Base-by-base conservation (phyloP, 2,797 vertebrate genomes). In the Corythornis leucogaster region DNA sequence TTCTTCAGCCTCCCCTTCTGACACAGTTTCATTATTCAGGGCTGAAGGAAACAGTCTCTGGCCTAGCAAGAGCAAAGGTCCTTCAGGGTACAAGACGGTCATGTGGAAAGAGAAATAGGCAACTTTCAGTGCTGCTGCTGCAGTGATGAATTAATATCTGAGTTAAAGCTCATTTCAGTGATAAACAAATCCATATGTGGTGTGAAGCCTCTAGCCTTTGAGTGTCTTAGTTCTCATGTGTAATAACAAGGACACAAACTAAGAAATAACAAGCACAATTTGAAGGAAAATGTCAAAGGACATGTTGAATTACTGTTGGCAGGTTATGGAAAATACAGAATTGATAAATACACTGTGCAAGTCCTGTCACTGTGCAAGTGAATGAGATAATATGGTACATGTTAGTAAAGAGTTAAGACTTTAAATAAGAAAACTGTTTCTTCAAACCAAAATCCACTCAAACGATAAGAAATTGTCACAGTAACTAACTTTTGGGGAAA, bases 201-300 rank as follows among this genome's bases (percentile, higher is more conserved):
- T 46, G 84, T 81, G 78, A 89, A 70, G 15, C 17, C 19, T 24
- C 55, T 75, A 38, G 28, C 12, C 11, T 80, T 64, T 61, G 74
- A 42, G 8, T 22, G 8, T 62, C 43, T 75, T 25, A 50, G 28
- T 70, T 93, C 30, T 82, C 21, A 20, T 40, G 13, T 62, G 9
- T 30, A 66, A 55, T 28, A 70, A 46, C 8, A 35, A 70, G 62
- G 67, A 31, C 11, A 54, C 25, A 73, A 24, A 30, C 25, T 26
- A 71, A 93, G 84, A 89, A 92, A 86, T 26, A 87, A 76, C 33
- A 82, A 75, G 80, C 18, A 80, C 12, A 28, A 25, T 82, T 83
- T 69, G 35, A 80, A 82, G 55, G 67, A 71, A 80, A 19, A n/a
- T 66, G 59, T 31, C 15, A 61, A 76, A 91, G 25, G 33, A 76